A percentile compares a stretch with the other conserved stretches of the same genome.
Conservation (phyloP, 2,113 vertebrate species). For the Rhombomys opimus region DNA sequence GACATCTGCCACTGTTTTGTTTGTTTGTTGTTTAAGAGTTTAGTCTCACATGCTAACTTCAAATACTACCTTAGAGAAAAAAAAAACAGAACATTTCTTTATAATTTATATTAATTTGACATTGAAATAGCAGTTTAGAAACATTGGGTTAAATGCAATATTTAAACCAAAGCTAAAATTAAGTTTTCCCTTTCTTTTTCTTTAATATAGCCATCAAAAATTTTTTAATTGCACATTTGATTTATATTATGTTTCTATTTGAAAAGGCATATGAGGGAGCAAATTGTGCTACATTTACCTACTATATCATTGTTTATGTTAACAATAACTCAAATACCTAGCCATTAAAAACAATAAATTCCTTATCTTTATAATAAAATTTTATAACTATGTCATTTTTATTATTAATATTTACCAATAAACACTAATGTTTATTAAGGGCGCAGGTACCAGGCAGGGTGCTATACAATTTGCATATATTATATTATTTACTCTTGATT, state of each 20-base stretch:
- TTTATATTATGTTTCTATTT: constrained; percentile 36
- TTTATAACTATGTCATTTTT: constrained; percentile 46
- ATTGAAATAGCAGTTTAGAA: constrained; percentile 37
- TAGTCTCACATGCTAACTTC: neutral
- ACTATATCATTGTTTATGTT: neutral
- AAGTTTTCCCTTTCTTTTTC: neutral
- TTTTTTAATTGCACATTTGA: neutral
- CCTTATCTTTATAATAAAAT: constrained; percentile 39
- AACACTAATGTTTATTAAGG: neutral
- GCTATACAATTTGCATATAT: constrained; percentile 25
- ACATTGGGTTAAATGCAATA: constrained; percentile 30
- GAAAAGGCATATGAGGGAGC: neutral
- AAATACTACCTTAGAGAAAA: neutral
- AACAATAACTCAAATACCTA: constrained; percentile 15
- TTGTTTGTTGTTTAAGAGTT: too few relatives aligned
- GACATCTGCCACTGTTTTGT: too few relatives aligned
- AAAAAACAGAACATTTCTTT: neutral
- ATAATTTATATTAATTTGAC: constrained; percentile 5
- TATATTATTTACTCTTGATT: constrained; percentile 46
- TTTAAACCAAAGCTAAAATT: constrained; percentile 37
- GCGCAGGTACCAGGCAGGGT: neutral
- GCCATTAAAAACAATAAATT: constrained; percentile 55
- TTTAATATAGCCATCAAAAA: neutral
- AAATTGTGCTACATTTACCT: neutral
- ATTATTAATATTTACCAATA: constrained; percentile 25